Percentiles rank a stretch among this genome's conserved stretches.
phyloP scores from a whole-genome alignment of 2,113 vertebrate species.

The Bombycilla garrulus region DNA sequence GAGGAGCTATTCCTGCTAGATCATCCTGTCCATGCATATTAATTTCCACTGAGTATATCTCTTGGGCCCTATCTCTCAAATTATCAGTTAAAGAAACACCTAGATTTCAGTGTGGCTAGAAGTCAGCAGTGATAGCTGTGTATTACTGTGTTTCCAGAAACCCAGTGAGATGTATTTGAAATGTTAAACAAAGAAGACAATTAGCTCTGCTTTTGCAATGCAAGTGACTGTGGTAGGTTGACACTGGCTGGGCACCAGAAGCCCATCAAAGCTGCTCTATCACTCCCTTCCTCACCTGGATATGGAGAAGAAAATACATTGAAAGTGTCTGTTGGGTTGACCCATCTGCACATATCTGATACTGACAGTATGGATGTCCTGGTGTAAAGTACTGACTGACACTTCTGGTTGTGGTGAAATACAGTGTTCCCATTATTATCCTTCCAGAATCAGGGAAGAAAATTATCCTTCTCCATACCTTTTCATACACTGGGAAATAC shows the following conservation, averaged over 20 bases:
- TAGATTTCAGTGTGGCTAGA: not conserved
- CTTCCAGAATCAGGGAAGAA: not conserved
- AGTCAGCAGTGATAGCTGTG: not conserved
- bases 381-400: not conserved
- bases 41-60: not conserved
- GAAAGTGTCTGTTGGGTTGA: not conserved
- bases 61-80: not conserved
- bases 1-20: not conserved
- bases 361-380: not conserved
- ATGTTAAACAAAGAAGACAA: not conserved
- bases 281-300: not conserved
- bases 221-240: not conserved
- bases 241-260: not conserved
- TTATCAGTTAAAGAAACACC: not conserved
- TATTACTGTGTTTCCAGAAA: not conserved
- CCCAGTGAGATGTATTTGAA: not conserved
- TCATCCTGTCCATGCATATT: not conserved
- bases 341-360: not conserved
- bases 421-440: not conserved
- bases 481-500: constrained; percentile 87
- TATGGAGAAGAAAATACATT: not conserved
- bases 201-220: not conserved
- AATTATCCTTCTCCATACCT: constrained; percentile 70
- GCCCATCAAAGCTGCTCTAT: not conserved
- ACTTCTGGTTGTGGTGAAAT: not conserved